Conservation (phyloP, 1,140 invertebrate species). For the Capitella teleta region DNA sequence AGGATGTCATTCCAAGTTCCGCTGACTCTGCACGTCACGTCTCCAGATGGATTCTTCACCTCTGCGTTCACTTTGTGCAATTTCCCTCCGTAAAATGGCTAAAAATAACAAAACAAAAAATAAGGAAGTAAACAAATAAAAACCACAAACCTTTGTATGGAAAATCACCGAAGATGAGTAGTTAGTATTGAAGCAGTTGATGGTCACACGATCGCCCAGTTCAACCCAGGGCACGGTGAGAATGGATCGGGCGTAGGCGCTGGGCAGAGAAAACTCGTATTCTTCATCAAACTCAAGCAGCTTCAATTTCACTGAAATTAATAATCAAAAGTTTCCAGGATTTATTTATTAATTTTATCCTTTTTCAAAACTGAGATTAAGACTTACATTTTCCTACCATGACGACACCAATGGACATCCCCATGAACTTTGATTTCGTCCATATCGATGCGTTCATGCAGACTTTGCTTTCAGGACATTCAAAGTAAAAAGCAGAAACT, state of each 20-base stretch:
- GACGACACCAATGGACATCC: constrained; percentile 70
- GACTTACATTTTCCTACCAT: constrained; percentile 45
- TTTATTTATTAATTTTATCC: not conserved
- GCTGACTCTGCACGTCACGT: constrained; percentile 33
- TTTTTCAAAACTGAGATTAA: not conserved
- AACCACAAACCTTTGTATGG: constrained; percentile 60
- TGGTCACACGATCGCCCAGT: constrained; percentile 74
- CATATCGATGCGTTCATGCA: constrained; percentile 88
- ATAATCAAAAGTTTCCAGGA: not conserved
- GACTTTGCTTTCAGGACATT: constrained; percentile 79
- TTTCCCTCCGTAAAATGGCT: constrained; percentile 91
- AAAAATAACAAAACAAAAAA: constrained; percentile 4
- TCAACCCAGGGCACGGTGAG: constrained; percentile 94
- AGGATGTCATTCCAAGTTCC: constrained; percentile 40
- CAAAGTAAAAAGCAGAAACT: constrained; percentile 95
- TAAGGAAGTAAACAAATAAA: not conserved
- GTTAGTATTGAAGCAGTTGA: constrained; percentile 79
- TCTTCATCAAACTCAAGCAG: constrained; percentile 76
- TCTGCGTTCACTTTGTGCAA: constrained; percentile 79
- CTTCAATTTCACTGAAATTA: constrained; percentile 54
- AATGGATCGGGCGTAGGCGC: constrained; percentile 89
- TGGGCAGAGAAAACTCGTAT: constrained; percentile 87
- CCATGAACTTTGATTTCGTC: constrained; percentile 96
- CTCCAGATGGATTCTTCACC: constrained; percentile 47
- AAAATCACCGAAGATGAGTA: constrained; percentile 83